Evolutionary conservation across 2,888 invertebrate genomes (phyloP), one percentile per base, ranked within the genome.

Genomic region (Papilio demoleus): DNA sequence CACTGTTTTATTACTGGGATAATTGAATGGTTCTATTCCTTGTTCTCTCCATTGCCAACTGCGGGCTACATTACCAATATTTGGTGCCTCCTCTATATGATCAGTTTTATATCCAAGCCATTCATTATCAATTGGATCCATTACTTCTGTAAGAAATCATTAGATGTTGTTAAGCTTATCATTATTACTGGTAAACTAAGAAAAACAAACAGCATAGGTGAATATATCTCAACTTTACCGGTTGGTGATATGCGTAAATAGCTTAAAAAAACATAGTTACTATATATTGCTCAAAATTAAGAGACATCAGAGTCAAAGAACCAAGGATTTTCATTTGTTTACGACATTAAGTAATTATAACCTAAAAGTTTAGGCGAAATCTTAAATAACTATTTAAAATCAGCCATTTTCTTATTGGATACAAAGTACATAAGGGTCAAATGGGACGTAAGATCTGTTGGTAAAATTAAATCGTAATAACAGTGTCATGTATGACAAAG

Each of bases 21-120:
- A 82, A 71, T 88, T 81, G 4, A 81, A 79, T 2, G 92, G 90
- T 72, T 90, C 82, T 42, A 88, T 82, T 38, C 93, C 93, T 36
- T 83, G 77, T 73, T 93, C 90, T 67, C 93, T 81, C 88, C 88
- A 92, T 73, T 91, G 92, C 91, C 90, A 93, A 73, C 90, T 91
- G 4, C 86, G 83, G 67, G 88, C 86, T 72, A 90, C 78, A 73
- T 91, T 92, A 61, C 90, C 90, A 67, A 85, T 76, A 78, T 77
- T 80, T 42, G 79, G 85, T n/a, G 79, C 70, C 40, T 91, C 90
- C 9, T 90, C 88, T 71, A 88, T 71, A 27, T 86, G 83, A 72
- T 89, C 89, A 83, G 85, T 88, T 76, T 90, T 92, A 74, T 80
- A 86, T 40, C 82, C 83, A 70, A 87, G 81, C 92, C 92, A 92